Evolutionary conservation across 2,797 vertebrate genomes (phyloP), one percentile per base, ranked within the genome.

Genomic region (Sebastes taczanowskii): DNA sequence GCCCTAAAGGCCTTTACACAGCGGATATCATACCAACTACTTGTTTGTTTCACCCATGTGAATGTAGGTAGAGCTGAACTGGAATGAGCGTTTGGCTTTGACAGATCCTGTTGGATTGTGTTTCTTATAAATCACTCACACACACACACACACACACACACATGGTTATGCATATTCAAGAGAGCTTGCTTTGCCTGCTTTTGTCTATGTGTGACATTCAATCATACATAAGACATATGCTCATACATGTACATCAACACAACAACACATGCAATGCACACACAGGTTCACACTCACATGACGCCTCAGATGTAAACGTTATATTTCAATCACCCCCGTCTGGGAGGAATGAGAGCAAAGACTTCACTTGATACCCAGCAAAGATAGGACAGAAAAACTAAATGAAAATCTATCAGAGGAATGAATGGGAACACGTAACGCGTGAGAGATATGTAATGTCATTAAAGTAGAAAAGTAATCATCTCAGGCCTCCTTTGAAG

Each of bases 381-480:
- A 74, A 56, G 55, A 62, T 62, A 20, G 71, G n/a, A n/a, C n/a
- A n/a, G n/a, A n/a, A n/a, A n/a, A n/a, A n/a, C n/a, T n/a, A n/a
- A n/a, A n/a, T n/a, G n/a, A n/a, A n/a, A n/a, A n/a, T n/a, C 78
- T 61, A 71, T 81, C 56, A 34, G 11, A 64, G 49, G 10, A 69
- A 66, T 81, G 71, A 85, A 82, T 81, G 72, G 85, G 85, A 88
- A 82, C 38, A 11, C 75, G 77, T 10, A 25, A 46, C 3, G 52
- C 58, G 16, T 13, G 59, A 83, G 29, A 42, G 71, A 91, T 81
- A 58, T 23, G 53, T 82, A 82, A 87, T 84, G 71, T 75, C 81
- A 83, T 91, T 88, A 81, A 86, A 90, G 73, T 32, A 52, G 81
- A 78, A 84, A 84, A 81, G 81, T 82, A 90, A 91, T 92, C 77